Conservation (phyloP, 2,888 invertebrate genomes). For the Cerastis leucographa region DNA sequence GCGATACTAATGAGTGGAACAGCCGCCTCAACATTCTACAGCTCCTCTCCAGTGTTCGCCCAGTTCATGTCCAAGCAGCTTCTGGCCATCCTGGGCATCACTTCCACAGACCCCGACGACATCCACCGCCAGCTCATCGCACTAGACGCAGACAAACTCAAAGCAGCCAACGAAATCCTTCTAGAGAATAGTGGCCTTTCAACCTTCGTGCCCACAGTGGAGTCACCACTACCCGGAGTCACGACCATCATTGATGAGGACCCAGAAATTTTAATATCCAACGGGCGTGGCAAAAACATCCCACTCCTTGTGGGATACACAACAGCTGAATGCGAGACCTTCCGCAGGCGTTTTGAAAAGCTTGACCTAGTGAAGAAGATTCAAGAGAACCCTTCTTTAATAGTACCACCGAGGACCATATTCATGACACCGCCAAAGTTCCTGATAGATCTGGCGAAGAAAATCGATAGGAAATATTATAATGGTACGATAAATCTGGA, state of each 20-base stretch:
- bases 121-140: slow-evolving; percentile 77
- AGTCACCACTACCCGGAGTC: slow-evolving; percentile 77
- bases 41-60: slow-evolving; percentile 77
- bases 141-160: slow-evolving; percentile 77
- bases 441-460: slow-evolving; percentile 67
- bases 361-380: slow-evolving; percentile 74
- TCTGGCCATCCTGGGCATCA: slow-evolving; percentile 85
- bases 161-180: slow-evolving; percentile 75
- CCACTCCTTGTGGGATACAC: slow-evolving; percentile 84
- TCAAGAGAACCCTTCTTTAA: slow-evolving; percentile 69
- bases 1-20: slow-evolving; percentile 83
- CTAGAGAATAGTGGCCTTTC: slow-evolving; percentile 76
- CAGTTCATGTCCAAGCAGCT: slow-evolving; percentile 72
- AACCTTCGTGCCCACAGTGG: slow-evolving; percentile 83
- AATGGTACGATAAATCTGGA: slow-evolving; percentile 73
- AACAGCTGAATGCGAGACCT: slow-evolving; percentile 80
- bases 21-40: slow-evolving; percentile 76
- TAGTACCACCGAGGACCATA: slow-evolving; percentile 72
- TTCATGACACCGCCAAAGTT: slow-evolving; percentile 68
- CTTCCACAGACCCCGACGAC: slow-evolving; percentile 75
- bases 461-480: slow-evolving; percentile 75
- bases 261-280: slow-evolving; percentile 77
- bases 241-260: slow-evolving; percentile 80
- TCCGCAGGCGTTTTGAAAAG: slow-evolving; percentile 76
- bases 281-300: slow-evolving; percentile 78